Conservation (phyloP, 2,113 vertebrate genomes). For the Anoplopoma fimbria region DNA sequence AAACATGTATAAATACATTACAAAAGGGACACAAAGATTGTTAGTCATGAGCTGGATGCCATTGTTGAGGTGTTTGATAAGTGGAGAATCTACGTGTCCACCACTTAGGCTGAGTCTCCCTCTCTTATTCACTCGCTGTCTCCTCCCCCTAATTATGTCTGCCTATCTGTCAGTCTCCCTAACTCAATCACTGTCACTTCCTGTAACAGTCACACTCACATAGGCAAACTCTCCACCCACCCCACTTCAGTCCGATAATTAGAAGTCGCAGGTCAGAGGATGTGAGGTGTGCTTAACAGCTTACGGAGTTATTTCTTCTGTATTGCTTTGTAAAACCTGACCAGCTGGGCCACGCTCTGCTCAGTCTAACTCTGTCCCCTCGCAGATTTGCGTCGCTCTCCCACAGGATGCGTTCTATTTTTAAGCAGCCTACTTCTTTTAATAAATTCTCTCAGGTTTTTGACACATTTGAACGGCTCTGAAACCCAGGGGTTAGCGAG, state of each 20-base stretch:
- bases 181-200: slow-evolving; percentile 35
- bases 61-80: neutral
- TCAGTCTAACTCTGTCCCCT: slow-evolving; percentile 65
- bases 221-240: neutral
- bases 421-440: slow-evolving; percentile 85
- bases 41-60: neutral
- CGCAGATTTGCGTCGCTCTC: slow-evolving; percentile 69
- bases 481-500: slow-evolving; percentile 45
- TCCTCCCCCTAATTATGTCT: slow-evolving; percentile 10
- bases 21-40: neutral
- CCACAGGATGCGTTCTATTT: slow-evolving; percentile 82
- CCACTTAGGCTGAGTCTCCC: neutral
- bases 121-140: slow-evolving; percentile 8
- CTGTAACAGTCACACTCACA: slow-evolving; percentile 1
- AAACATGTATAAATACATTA: too few relatives aligned
- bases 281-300: slow-evolving; percentile 34
- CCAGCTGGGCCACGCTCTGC: slow-evolving; percentile 54
- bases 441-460: slow-evolving; percentile 79
- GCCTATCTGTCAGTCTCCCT: slow-evolving; percentile 6
- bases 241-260: neutral
- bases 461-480: slow-evolving; percentile 65
- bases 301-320: slow-evolving; percentile 31
- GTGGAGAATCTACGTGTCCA: slow-evolving; percentile 26
- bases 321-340: slow-evolving; percentile 47
- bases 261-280: slow-evolving; percentile 8